These are phyloP conservation scores for Gonioctena quinquepunctata DNA, from an alignment of 1,140 invertebrate genomes.

Conservation along the genomic window DNA sequence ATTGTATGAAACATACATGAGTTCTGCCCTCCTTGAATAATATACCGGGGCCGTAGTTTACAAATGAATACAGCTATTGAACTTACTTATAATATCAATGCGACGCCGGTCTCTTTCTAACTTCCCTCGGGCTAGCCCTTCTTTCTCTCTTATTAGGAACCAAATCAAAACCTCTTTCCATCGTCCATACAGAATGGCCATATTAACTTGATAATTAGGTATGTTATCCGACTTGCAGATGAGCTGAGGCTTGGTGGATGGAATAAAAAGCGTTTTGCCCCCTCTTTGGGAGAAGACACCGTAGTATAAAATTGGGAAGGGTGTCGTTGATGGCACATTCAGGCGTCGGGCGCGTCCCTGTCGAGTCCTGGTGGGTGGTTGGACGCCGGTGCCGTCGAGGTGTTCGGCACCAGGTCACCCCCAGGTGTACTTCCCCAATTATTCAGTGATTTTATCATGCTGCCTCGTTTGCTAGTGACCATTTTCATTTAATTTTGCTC, in stretches of 20 bases:
- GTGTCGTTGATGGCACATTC: slow-evolving; percentile 54
- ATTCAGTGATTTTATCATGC: background rate
- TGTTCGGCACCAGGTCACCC: slow-evolving; percentile 15
- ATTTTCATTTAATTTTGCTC: background rate
- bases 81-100: slow-evolving; percentile 77
- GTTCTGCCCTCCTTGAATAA: slow-evolving; percentile 54
- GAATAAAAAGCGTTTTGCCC: slow-evolving; percentile 57
- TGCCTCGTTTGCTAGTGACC: background rate
- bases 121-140: slow-evolving; percentile 44
- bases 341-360: slow-evolving; percentile 49
- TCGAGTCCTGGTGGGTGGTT: slow-evolving; percentile 31
- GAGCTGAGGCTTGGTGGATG: slow-evolving; percentile 61
- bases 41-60: slow-evolving; percentile 63
- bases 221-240: slow-evolving; percentile 88
- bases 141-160: slow-evolving; percentile 42
- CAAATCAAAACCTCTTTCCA: slow-evolving; percentile 57
- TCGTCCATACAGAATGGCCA: slow-evolving; percentile 67
- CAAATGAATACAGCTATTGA: slow-evolving; percentile 76
- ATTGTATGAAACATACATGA: slow-evolving; percentile 58
- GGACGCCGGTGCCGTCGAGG: slow-evolving; percentile 24
- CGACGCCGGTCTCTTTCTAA: slow-evolving; percentile 54
- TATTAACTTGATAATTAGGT: slow-evolving; percentile 90
- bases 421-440: slow-evolving; percentile 16
- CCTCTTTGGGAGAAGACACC: slow-evolving; percentile 50
- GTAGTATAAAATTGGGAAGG: slow-evolving; percentile 55